phyloP scores from a whole-genome alignment of 2,113 vertebrate species.

The Australoheros scitulus region DNA sequence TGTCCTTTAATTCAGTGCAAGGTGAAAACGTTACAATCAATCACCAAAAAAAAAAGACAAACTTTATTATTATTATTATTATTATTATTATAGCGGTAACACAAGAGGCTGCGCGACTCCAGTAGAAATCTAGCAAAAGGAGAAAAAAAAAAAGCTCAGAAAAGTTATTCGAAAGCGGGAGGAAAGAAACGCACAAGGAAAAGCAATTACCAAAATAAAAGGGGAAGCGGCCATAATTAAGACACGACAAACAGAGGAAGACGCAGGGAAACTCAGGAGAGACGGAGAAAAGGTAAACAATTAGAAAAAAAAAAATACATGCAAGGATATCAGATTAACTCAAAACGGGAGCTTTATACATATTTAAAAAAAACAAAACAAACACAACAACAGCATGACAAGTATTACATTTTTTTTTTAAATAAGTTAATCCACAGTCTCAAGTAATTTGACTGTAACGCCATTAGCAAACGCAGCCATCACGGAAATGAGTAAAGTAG shows the following conservation, averaged over 20 bases:
- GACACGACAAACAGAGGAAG: neutral
- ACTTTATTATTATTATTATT: too few relatives aligned
- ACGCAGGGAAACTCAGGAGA: neutral
- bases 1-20: too few relatives aligned
- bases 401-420: too few relatives aligned
- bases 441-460: neutral
- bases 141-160: neutral
- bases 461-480: neutral
- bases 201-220: conserved; percentile 12
- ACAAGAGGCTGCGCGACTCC: neutral
- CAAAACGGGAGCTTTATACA: too few relatives aligned
- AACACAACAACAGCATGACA: neutral
- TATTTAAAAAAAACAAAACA: neutral
- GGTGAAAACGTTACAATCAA: too few relatives aligned
- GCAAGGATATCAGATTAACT: neutral
- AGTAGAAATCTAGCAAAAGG: neutral
- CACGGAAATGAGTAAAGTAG: neutral
- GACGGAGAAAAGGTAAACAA: neutral
- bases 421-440: neutral
- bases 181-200: neutral
- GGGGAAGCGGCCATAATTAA: conserved; percentile 3
- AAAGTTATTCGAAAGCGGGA: neutral
- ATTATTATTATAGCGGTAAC: neutral
- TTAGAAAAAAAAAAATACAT: neutral
- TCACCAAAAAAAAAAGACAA: neutral